A percentile compares a stretch with the other conserved stretches of the same genome.
Conservation (phyloP, 2,113 vertebrate species). For the Tragelaphus imberbis region DNA sequence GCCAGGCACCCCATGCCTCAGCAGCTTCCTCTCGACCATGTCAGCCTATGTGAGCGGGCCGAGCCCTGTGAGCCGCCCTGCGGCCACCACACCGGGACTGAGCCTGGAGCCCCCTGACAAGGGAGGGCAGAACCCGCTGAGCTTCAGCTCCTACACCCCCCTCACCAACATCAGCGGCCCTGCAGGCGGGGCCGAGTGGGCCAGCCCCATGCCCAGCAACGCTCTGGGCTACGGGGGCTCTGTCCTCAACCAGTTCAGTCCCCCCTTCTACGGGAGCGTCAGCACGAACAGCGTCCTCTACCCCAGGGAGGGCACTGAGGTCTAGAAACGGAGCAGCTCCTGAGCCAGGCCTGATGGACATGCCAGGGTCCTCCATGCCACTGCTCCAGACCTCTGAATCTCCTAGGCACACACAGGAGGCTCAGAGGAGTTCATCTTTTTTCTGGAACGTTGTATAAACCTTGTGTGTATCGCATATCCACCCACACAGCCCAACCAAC, state of each 20-base stretch:
- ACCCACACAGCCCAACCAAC: neutral
- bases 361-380: neutral
- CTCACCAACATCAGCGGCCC: constrained; percentile 83
- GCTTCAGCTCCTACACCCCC: constrained; percentile 88
- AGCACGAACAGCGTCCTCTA: constrained; percentile 85
- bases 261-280: constrained; percentile 90
- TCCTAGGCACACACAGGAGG: neutral
- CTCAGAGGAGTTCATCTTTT: neutral
- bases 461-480: neutral
- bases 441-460: neutral
- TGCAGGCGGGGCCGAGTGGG: constrained; percentile 82
- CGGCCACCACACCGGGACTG: constrained; percentile 84
- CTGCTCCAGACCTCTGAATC: neutral
- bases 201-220: constrained; percentile 80
- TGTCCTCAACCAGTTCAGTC: constrained; percentile 89
- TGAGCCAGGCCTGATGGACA: neutral
- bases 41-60: constrained; percentile 70
- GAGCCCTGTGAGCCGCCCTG: constrained; percentile 64
- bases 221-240: constrained; percentile 87
- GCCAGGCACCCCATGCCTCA: constrained; percentile 85
- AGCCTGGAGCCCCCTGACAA: constrained; percentile 84
- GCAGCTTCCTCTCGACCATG: constrained; percentile 91
- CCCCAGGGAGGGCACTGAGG: constrained; percentile 92
- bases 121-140: constrained; percentile 82
- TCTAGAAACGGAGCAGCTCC: constrained; percentile 74